Conservation (phyloP, 2,888 invertebrate genomes). For the Drosophila recens region DNA sequence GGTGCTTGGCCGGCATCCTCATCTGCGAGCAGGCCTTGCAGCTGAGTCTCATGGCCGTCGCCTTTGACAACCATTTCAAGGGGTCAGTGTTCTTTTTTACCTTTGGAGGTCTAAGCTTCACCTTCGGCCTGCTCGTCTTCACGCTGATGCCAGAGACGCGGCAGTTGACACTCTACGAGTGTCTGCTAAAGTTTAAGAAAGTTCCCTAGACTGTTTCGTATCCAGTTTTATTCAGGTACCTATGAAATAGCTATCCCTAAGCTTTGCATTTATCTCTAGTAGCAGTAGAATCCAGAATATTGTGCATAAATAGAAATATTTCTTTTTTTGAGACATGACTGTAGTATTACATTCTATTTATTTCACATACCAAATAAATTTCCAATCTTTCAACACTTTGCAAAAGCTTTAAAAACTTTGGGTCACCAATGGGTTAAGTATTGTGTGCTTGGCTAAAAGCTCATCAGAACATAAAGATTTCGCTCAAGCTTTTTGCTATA, state of each 20-base stretch:
- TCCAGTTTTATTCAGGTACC: background rate
- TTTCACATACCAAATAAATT: conserved; percentile 6
- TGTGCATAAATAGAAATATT: conserved; percentile 14
- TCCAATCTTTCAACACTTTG: background rate
- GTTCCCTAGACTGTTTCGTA: conserved; percentile 52
- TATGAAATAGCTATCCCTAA: conserved; percentile 21
- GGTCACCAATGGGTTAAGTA: background rate
- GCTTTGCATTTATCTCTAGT: conserved; percentile 45
- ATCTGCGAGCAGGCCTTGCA: conserved; percentile 78
- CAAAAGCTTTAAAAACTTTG: background rate
- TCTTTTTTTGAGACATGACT: conserved; percentile 6
- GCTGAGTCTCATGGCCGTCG: conserved; percentile 64
- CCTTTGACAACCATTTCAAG: conserved; percentile 60
- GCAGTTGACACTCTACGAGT: conserved; percentile 75
- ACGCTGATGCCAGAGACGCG: conserved; percentile 82
- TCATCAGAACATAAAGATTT: conserved; percentile 4
- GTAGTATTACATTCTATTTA: conserved; percentile 11
- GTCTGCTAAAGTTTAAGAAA: conserved; percentile 78
- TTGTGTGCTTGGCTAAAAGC: background rate
- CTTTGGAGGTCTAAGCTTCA: conserved; percentile 74
- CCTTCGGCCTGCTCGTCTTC: conserved; percentile 73
- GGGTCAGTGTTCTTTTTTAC: conserved; percentile 76
- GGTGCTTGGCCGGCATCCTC: conserved; percentile 74
- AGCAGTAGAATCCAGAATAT: conserved; percentile 18
- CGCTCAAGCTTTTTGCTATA: conserved; percentile 48